phyloP scores from a whole-genome alignment of 2,797 vertebrate genomes.

The Synaphobranchus kaupii region DNA sequence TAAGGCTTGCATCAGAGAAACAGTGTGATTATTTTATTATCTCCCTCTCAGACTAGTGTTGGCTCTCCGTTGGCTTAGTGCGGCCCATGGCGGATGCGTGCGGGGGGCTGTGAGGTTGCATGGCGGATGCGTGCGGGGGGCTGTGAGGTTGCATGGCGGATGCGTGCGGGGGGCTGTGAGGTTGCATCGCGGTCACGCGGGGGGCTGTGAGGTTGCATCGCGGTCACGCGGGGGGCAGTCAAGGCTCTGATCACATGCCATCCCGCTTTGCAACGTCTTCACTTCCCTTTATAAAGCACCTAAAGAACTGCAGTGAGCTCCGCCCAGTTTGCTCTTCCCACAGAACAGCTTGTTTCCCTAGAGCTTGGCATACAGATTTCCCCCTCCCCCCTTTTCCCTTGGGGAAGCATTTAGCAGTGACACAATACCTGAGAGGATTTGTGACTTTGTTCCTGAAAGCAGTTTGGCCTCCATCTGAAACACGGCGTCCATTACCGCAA shows the following conservation, averaged over 20 bases:
- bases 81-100: neutral
- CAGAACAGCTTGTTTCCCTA: neutral
- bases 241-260: neutral
- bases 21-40: constrained; percentile 47
- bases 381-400: neutral
- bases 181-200: no score
- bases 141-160: no score
- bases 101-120: no score
- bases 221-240: neutral
- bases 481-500: neutral
- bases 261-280: neutral
- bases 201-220: no score
- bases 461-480: neutral
- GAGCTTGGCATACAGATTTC: neutral
- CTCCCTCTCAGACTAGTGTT: constrained; percentile 34
- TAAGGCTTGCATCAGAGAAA: constrained; percentile 65
- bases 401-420: constrained; percentile 4
- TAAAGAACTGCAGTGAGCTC: neutral
- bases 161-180: no score
- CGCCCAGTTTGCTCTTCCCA: neutral
- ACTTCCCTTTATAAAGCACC: neutral
- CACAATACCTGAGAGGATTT: neutral
- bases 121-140: no score
- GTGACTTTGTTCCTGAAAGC: neutral
- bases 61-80: neutral